Evolutionary conservation across 2,113 vertebrate genomes (phyloP).

Genomic region (Turdus rufiventris): DNA sequence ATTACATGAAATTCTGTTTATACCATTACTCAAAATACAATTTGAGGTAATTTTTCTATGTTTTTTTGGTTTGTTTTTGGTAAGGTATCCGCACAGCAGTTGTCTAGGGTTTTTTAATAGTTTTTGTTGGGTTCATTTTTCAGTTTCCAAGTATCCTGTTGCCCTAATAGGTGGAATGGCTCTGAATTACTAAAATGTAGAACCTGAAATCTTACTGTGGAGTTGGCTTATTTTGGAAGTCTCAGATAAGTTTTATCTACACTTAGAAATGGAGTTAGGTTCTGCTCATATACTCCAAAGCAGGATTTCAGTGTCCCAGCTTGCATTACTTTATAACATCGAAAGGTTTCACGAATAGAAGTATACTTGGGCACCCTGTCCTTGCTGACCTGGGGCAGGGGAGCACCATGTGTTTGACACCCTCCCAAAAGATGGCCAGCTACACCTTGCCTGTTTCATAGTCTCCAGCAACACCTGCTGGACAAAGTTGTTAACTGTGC

Average conservation of each 20-base stretch:
- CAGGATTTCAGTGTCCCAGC: not conserved
- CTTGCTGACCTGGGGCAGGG: not conserved
- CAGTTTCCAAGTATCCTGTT: not conserved
- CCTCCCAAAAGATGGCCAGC: not conserved
- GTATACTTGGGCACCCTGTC: not conserved
- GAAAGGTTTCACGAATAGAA: not conserved
- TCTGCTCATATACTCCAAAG: not conserved
- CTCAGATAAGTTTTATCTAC: not conserved
- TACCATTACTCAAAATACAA: not conserved
- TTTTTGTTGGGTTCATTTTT: not conserved
- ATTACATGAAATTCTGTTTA: not conserved
- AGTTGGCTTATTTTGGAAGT: not conserved
- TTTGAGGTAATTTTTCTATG: not conserved
- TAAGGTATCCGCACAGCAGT: not conserved
- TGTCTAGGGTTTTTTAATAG: not conserved
- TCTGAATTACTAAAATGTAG: not conserved
- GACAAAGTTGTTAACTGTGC: not conserved
- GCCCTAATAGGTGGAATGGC: not conserved
- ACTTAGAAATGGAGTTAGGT: not conserved
- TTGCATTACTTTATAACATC: not conserved
- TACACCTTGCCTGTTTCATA: not conserved
- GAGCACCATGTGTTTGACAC: not conserved
- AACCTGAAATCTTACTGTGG: not conserved
- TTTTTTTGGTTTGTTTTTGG: not conserved
- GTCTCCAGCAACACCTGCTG: conserved; percentile 55